Base-by-base conservation (phyloP, 2,113 vertebrate genomes). In the Ciconia boyciana region DNA sequence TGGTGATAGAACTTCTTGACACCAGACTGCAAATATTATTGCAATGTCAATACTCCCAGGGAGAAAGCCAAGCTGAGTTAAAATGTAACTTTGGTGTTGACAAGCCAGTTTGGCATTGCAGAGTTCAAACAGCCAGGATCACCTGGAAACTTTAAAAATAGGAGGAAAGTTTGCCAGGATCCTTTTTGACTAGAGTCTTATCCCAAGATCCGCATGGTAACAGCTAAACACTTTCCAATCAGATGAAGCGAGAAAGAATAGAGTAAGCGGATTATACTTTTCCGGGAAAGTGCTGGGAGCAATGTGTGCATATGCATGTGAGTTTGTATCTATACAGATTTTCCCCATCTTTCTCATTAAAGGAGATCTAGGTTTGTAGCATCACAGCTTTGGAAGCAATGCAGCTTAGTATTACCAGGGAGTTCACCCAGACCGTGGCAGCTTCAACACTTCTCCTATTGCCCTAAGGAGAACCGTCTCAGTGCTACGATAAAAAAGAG, bases 1-100 rank as follows among this genome's bases (percentile, higher is more conserved):
- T 66, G 82, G 84, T 81, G 91, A 95, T 77, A 95, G 93, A 96
- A 94, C 95, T 95, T 90, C 95, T 89, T 97, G 93, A 95, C 97
- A 96, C 79, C 60, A 51, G 82, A 24, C 93, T 80, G 82, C 93
- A 95, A 97, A 95, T 88, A 95, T 90, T 94, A 96, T 77, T 96
- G 78, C 51, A 91, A 83, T 90, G 84, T 94, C 94, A 93, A 88
- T 95, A 91, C 55, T 94, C 93, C 87, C 87, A 85, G 75, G 89
- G 87, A 90, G 68, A 85, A 95, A 94, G 91, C 64, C 95, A 96
- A 86, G 84, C 46, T 0, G 1, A 93, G 93, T 83, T 94, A 95
- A 97, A 97, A 96, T 81, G 87, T 81, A 84, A 94, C 87, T 95
- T 68, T 49, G 48, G 82, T 97, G 93, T 83, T 96, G 93, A 97